Evolutionary conservation across 2,888 invertebrate genomes (phyloP).

Genomic region (Dascillus cervinus): DNA sequence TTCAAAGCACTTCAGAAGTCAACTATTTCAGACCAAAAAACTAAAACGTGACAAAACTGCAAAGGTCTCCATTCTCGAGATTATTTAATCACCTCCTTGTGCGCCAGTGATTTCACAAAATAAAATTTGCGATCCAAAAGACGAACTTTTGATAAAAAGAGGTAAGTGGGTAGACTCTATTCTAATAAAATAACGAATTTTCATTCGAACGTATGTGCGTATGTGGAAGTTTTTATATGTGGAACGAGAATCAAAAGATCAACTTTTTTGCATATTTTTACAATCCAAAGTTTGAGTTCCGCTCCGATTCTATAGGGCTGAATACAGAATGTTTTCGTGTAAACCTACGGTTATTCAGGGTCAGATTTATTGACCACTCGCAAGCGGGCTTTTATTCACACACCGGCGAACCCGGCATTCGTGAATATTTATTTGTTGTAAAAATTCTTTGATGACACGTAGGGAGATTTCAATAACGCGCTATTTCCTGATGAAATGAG

Average conservation of each 20-base stretch:
- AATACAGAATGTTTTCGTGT: constrained; percentile 16
- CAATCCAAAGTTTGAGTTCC: constrained; percentile 12
- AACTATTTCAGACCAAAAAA: too few relatives aligned
- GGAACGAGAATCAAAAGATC: not conserved
- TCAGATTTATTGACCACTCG: constrained; percentile 27
- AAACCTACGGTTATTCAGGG: constrained; percentile 19
- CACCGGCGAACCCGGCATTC: constrained; percentile 14
- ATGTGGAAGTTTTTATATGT: too few relatives aligned
- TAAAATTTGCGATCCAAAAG: too few relatives aligned
- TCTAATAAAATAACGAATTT: too few relatives aligned
- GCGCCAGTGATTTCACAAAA: too few relatives aligned
- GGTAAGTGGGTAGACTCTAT: too few relatives aligned
- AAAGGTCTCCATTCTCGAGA: too few relatives aligned
- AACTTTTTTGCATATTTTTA: constrained; percentile 6
- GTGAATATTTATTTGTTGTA: constrained; percentile 21
- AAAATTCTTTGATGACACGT: constrained; percentile 20
- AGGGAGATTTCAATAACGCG: constrained; percentile 15
- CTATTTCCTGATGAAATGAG: constrained; percentile 14
- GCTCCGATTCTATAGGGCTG: constrained; percentile 5
- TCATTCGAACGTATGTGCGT: too few relatives aligned
- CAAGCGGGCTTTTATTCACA: constrained; percentile 20
- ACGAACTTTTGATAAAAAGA: too few relatives aligned
- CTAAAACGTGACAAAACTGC: too few relatives aligned
- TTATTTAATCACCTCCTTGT: too few relatives aligned
- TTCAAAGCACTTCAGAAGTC: too few relatives aligned